These are phyloP conservation scores for Drosophila aff. DNA, from an alignment of 1,140 invertebrate species.

Conservation along the genomic window DNA sequence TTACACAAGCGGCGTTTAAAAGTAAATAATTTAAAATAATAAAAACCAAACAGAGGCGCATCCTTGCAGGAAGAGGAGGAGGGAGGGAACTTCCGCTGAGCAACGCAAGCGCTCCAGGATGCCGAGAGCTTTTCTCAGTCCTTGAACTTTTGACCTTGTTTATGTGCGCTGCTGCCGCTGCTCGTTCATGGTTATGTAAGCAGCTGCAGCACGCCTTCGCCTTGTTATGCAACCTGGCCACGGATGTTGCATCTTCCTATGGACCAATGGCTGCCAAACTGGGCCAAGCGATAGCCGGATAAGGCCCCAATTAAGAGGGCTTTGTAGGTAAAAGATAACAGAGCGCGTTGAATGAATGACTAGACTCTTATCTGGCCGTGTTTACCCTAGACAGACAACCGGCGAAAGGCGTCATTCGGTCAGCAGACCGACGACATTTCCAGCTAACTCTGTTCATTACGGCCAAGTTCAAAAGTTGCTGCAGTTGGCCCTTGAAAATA, in stretches of 20 bases:
- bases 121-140: conserved; percentile 67
- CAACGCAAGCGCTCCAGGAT: conserved; percentile 41
- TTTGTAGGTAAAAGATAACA: conserved; percentile 32
- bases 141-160: conserved; percentile 82
- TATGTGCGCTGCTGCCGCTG: conserved; percentile 5
- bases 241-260: conserved; percentile 17
- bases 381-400: conserved; percentile 25
- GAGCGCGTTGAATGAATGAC: conserved; percentile 40
- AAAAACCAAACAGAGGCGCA: conserved; percentile 50
- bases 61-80: not conserved
- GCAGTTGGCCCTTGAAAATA: not conserved
- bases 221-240: conserved; percentile 59
- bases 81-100: conserved; percentile 53
- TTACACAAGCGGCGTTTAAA: conserved; percentile 26
- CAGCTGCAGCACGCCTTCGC: conserved; percentile 32
- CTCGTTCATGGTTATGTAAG: conserved; percentile 54
- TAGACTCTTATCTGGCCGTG: conserved; percentile 52
- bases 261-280: conserved; percentile 49
- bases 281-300: conserved; percentile 12
- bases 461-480: conserved; percentile 5
- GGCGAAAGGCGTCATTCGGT: conserved; percentile 14
- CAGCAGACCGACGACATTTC: conserved; percentile 15
- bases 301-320: conserved; percentile 15
- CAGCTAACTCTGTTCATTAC: conserved; percentile 20
- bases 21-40: conserved; percentile 51